Evolutionary conservation across 2,797 vertebrate species (phyloP), one percentile per base, ranked within the genome.

Genomic region (Crocidura indochinensis): DNA sequence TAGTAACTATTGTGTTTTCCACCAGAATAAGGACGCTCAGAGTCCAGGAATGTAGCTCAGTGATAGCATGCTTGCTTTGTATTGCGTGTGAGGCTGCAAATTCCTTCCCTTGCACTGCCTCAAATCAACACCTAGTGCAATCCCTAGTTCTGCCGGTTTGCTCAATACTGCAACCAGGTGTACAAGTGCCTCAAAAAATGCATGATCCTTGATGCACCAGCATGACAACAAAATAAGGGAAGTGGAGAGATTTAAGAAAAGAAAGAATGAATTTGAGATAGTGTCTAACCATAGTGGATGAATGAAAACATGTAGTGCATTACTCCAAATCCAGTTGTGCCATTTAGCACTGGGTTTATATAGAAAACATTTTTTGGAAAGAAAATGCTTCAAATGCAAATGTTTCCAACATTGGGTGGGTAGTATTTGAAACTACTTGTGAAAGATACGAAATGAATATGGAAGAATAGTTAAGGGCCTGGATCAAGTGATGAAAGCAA

Each of bases 301-400:
- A 82, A 7, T 0, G 38, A 38, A 38, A 38, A 12, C 46, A 27
- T 1, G 64, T 78, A 79, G 49, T 68, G 14, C 31, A 79, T 64
- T 75, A 14, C 49, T 76, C 73, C 80, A 86, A 10, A 68, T 73
- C 73, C 0, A 26, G 31, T 73, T 2, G 84, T 83, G 71, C 69
- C 20, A 51, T 49, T 86, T 87, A 6, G 79, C 9, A 67, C 0
- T 0, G 62, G 82, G 88, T 91, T 94, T 81, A 80, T 15, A 56
- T n/a, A 29, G 51, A 88, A 93, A 87, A 82, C 56, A 72, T 64
- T 26, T 64, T 53, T 53, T 44, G 47, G 31, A 87, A 92, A 86
- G 15, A 77, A 56, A 86, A 77, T 22, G 10, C 69, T 53, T 1
- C 31, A 79, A 73, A 62, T 56, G 38, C 8, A 91, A 44, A 68